Conservation (phyloP, 2,113 vertebrate species). For the Papio anubis region DNA sequence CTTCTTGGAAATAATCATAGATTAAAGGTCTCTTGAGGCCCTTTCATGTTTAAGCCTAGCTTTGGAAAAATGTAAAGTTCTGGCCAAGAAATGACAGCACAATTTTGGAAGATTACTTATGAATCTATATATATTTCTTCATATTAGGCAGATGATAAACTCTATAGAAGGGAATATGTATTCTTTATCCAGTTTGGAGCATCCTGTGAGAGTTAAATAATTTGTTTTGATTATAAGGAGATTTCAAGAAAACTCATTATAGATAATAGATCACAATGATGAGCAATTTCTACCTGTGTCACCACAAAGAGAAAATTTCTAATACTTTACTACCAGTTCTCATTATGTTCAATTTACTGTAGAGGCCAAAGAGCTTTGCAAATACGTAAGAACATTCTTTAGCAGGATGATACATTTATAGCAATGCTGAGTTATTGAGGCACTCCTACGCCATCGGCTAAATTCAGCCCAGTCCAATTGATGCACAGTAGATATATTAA, state of each 20-base stretch:
- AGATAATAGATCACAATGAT: constrained; percentile 1
- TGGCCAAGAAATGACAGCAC: neutral
- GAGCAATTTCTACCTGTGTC: neutral
- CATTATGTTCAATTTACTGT: constrained; percentile 38
- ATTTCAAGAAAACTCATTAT: constrained; percentile 23
- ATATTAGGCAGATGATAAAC: neutral
- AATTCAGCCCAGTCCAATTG: constrained; percentile 17
- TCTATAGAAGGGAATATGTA: neutral
- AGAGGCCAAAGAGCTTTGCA: neutral
- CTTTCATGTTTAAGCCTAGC: neutral
- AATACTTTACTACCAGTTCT: neutral
- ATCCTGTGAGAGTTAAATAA: neutral
- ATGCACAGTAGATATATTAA: neutral
- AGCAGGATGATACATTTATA: constrained; percentile 22
- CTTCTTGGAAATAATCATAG: neutral
- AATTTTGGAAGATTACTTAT: neutral
- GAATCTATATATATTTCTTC: neutral
- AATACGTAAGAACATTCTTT: constrained; percentile 12
- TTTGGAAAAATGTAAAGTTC: neutral
- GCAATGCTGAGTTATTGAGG: constrained; percentile 1
- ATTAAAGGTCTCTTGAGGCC: neutral
- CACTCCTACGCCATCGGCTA: constrained; percentile 13
- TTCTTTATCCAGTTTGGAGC: neutral
- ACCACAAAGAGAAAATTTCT: neutral
- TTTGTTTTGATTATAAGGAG: constrained; percentile 17